Conservation (phyloP, 2,797 vertebrate species). For the Rhabdomys pumilio region DNA sequence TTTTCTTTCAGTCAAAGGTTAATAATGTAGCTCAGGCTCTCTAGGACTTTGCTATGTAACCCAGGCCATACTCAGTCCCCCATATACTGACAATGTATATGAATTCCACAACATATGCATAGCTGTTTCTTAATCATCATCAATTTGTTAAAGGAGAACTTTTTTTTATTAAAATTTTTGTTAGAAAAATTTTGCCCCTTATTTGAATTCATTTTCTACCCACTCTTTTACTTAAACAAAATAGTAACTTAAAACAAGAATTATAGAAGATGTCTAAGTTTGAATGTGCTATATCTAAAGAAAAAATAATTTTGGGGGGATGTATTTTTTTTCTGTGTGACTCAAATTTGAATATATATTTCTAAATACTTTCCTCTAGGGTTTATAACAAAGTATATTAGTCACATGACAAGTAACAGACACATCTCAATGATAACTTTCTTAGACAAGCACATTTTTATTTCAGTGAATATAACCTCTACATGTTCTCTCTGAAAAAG, state of each 20-base stretch:
- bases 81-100: not conserved
- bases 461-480: constrained; percentile 49
- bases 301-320: not conserved
- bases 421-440: not conserved
- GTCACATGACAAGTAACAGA: constrained; percentile 18
- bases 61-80: not conserved
- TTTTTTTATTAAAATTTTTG: constrained; percentile 48
- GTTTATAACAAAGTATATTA: constrained; percentile 54
- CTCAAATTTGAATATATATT: constrained; percentile 39
- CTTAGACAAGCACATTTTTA: constrained; percentile 50
- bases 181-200: constrained; percentile 4
- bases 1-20: not conserved
- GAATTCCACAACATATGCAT: not conserved
- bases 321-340: not conserved
- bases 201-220: constrained; percentile 51
- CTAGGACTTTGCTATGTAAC: not conserved
- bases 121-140: not conserved
- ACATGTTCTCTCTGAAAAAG: constrained; percentile 37
- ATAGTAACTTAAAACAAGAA: constrained; percentile 34
- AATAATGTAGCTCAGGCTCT: not conserved
- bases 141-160: constrained; percentile 1
- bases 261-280: not conserved
- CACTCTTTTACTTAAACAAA: not conserved
- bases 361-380: not conserved
- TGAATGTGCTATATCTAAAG: not conserved